These are phyloP conservation scores for Thereva unica DNA, from an alignment of 2,888 invertebrate genomes.

Conservation along the genomic window DNA sequence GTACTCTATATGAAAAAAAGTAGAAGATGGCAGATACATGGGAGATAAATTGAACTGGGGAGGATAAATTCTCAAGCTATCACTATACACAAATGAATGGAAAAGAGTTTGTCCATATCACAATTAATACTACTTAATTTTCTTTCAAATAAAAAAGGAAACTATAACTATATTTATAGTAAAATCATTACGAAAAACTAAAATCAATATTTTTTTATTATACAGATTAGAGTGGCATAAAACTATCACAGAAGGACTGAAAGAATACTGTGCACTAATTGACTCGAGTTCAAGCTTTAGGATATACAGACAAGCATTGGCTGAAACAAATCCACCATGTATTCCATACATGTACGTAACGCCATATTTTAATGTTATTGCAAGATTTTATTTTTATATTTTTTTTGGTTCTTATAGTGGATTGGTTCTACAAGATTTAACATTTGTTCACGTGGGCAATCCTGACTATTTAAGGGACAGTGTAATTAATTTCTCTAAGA, in stretches of 20 bases:
- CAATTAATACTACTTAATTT: too few species aligned
- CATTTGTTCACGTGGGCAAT: conserved; percentile 98
- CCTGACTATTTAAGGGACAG: conserved; percentile 86
- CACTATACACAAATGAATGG: too few species aligned
- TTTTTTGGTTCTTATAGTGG: conserved; percentile 68
- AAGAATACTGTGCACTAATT: conserved; percentile 93
- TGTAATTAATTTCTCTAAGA: conserved; percentile 91
- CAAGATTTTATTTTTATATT: conserved; percentile 9
- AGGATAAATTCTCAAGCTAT: too few species aligned
- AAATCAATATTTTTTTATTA: background rate
- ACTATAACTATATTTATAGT: too few species aligned
- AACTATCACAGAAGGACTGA: conserved; percentile 86
- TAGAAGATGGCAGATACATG: too few species aligned
- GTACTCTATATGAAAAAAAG: too few species aligned
- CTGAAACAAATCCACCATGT: conserved; percentile 95
- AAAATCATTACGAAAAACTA: background rate
- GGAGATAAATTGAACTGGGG: too few species aligned
- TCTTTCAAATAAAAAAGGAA: too few species aligned
- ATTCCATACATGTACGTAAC: conserved; percentile 95
- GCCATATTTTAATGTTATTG: background rate
- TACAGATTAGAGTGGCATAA: conserved; percentile 91
- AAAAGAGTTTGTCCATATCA: too few species aligned
- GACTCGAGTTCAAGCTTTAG: conserved; percentile 98
- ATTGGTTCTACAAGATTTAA: conserved; percentile 96
- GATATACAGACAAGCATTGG: conserved; percentile 91